phyloP scores from a whole-genome alignment of 2,113 vertebrate genomes.

The Agapornis roseicollis region DNA sequence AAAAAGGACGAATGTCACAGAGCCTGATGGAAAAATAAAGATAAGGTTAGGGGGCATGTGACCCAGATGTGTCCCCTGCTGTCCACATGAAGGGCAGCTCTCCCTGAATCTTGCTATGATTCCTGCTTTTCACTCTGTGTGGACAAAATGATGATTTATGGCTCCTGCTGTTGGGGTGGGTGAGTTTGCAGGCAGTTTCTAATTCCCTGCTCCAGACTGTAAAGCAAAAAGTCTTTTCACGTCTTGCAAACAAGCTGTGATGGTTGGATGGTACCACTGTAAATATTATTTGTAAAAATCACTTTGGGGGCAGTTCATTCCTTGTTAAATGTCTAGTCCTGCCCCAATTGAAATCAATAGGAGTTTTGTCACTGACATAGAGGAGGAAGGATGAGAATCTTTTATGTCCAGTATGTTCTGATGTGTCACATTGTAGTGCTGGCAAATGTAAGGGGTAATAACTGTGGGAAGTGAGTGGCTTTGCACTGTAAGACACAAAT shows the following conservation, averaged over 20 bases:
- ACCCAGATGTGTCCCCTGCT: conserved; percentile 62
- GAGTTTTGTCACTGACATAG: neutral
- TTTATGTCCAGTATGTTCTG: neutral
- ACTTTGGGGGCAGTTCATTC: neutral
- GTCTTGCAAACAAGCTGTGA: neutral
- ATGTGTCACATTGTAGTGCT: neutral
- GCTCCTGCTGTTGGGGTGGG: neutral
- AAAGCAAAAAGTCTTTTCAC: neutral
- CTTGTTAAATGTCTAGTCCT: neutral
- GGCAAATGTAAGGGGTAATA: neutral
- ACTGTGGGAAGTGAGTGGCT: neutral
- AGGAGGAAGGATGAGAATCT: neutral
- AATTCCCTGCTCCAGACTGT: conserved; percentile 9
- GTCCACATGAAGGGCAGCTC: conserved; percentile 66
- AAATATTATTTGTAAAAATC: conserved; percentile 32
- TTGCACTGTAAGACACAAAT: neutral
- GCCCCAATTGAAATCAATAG: neutral
- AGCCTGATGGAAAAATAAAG: conserved; percentile 65
- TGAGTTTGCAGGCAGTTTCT: conserved; percentile 38
- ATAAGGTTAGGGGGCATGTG: conserved; percentile 69
- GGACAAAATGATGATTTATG: conserved; percentile 64
- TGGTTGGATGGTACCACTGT: neutral
- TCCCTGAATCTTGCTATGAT: conserved; percentile 40
- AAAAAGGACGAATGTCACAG: conserved; percentile 69
- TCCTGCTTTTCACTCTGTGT: conserved; percentile 38